phyloP scores from a whole-genome alignment of 2,797 vertebrate species.

The Cercopithecus hamlyni region DNA sequence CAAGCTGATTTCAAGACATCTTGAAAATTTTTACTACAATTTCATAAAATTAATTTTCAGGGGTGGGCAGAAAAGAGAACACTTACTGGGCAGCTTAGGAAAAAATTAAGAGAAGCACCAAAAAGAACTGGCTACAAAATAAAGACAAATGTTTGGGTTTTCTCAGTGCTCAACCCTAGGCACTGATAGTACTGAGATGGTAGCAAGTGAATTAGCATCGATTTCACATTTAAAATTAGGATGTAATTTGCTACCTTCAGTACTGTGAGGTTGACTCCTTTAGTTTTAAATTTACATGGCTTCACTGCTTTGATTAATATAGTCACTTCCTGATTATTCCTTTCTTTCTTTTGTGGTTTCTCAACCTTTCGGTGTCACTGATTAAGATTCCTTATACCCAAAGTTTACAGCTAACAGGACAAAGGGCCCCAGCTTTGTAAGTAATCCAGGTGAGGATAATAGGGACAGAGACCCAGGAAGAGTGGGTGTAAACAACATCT shows the following conservation, averaged over 20 bases:
- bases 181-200: neutral
- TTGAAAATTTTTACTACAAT: neutral
- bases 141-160: neutral
- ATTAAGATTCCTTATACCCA: neutral
- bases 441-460: conserved; percentile 17
- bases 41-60: neutral
- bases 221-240: conserved; percentile 38
- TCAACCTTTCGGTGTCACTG: neutral
- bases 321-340: conserved; percentile 35
- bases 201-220: neutral
- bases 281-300: conserved; percentile 26
- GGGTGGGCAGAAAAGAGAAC: neutral
- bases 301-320: conserved; percentile 18
- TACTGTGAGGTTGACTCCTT: neutral
- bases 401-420: neutral
- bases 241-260: neutral
- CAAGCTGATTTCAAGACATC: neutral
- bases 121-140: neutral
- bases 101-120: neutral
- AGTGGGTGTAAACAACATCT: conserved; percentile 50
- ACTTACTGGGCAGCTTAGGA: neutral
- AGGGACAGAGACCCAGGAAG: conserved; percentile 22
- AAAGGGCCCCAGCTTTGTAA: neutral
- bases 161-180: neutral
- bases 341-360: neutral